These are phyloP conservation scores for Octodon degus DNA, from an alignment of 2,113 vertebrate species.

Conservation along the genomic window DNA sequence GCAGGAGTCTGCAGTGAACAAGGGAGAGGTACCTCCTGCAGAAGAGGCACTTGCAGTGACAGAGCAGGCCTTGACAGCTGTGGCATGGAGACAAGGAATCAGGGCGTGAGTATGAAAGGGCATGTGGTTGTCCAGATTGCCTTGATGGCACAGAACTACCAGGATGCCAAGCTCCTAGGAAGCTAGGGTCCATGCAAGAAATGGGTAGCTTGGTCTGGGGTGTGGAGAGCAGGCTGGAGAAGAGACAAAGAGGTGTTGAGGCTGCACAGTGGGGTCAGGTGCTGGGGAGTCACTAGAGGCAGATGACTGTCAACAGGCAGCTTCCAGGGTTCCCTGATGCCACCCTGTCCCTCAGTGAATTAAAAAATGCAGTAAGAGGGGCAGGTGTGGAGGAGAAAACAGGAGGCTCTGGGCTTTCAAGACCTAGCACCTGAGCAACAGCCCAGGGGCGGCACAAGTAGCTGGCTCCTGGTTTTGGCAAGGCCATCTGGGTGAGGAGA, in stretches of 20 bases:
- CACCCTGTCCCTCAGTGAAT: background rate
- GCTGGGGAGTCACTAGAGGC: background rate
- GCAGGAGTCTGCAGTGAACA: background rate
- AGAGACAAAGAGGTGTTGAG: background rate
- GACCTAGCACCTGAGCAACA: background rate
- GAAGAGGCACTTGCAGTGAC: background rate
- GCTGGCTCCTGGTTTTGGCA: background rate
- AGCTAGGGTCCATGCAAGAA: background rate
- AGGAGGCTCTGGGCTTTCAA: background rate
- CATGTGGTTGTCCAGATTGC: background rate
- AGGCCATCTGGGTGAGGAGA: background rate
- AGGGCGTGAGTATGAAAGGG: background rate
- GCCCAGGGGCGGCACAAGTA: too few relatives aligned
- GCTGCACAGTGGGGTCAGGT: background rate
- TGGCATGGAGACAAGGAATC: background rate
- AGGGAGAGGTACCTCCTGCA: background rate
- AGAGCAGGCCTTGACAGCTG: background rate
- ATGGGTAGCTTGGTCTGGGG: background rate
- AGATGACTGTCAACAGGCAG: accelerated
- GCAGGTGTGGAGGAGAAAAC: background rate
- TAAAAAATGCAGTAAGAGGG: background rate
- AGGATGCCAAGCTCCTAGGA: background rate
- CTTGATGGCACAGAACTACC: background rate
- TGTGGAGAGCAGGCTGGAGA: background rate
- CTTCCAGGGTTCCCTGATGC: background rate